These are phyloP conservation scores for Pseudomyrmex cubaensis DNA, from an alignment of 1,140 invertebrate genomes.

Conservation along the genomic window DNA sequence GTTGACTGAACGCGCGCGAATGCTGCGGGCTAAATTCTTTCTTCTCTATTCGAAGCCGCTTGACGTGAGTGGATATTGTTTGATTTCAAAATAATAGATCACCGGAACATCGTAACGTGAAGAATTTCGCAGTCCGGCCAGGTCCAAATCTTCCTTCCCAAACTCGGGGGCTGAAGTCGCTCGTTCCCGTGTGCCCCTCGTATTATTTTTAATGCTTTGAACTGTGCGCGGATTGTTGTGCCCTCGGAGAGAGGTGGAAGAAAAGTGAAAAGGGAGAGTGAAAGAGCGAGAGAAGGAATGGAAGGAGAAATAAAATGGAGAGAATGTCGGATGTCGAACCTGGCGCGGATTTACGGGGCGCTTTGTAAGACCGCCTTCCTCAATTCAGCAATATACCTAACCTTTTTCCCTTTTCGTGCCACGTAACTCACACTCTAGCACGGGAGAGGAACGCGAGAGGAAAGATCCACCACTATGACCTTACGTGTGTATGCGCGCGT, in stretches of 20 bases:
- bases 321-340: conserved; percentile 85
- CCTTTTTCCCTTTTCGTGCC: conserved; percentile 64
- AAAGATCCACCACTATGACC: conserved; percentile 55
- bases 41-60: conserved; percentile 44
- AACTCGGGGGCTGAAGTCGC: conserved; percentile 51
- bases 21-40: conserved; percentile 32
- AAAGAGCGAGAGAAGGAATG: conserved; percentile 45
- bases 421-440: conserved; percentile 63
- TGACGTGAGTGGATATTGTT: conserved; percentile 27
- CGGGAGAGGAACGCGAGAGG: conserved; percentile 48
- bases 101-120: conserved; percentile 37
- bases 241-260: conserved; percentile 43
- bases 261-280: conserved; percentile 52
- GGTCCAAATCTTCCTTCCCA: conserved; percentile 58
- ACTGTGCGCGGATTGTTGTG: conserved; percentile 74
- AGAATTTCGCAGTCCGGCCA: conserved; percentile 65
- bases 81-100: conserved; percentile 58
- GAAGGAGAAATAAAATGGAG: conserved; percentile 78
- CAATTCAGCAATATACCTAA: conserved; percentile 84
- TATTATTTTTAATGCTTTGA: conserved; percentile 83
- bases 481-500: conserved; percentile 54
- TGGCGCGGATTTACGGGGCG: conserved; percentile 84
- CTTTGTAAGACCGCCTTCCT: conserved; percentile 85
- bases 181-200: conserved; percentile 60
- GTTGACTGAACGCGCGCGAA: not conserved